phyloP scores from a whole-genome alignment of 2,797 vertebrate species.

The Malurus splendens region DNA sequence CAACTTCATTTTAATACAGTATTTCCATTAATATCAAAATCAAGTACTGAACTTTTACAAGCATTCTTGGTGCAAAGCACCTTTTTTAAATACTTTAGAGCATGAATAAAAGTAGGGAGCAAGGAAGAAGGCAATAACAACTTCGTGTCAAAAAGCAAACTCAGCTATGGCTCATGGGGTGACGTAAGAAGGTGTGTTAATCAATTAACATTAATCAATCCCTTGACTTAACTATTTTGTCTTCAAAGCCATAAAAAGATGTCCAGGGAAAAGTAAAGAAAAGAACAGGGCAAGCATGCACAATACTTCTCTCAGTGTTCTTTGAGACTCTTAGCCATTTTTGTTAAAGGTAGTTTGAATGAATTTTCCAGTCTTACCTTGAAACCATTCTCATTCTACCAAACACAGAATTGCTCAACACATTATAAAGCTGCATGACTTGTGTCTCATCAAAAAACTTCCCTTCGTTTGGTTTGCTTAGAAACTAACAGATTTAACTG shows the following conservation, averaged over 20 bases:
- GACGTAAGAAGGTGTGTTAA: accelerated
- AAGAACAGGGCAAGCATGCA: neutral
- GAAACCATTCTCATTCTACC: neutral
- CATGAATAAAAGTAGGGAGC: neutral
- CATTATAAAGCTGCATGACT: neutral
- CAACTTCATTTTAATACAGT: neutral
- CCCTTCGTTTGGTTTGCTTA: neutral
- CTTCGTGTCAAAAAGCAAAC: neutral
- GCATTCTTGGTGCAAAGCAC: neutral
- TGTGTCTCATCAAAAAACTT: neutral
- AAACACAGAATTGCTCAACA: neutral
- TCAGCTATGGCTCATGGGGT: neutral
- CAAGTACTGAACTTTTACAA: neutral
- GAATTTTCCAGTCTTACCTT: neutral
- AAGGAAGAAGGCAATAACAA: neutral
- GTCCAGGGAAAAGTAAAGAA: neutral
- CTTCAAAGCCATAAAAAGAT: neutral
- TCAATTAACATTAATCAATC: neutral
- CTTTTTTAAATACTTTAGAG: neutral
- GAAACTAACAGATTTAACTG: neutral
- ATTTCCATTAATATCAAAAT: neutral
- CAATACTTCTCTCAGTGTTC: neutral
- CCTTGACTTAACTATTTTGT: neutral
- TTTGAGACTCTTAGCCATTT: neutral
- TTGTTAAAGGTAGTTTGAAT: neutral